A percentile compares a stretch with the other conserved stretches of the same genome.
These are phyloP conservation scores for Pelusios castaneus DNA, from an alignment of 2,113 vertebrate species.

Conservation along the genomic window DNA sequence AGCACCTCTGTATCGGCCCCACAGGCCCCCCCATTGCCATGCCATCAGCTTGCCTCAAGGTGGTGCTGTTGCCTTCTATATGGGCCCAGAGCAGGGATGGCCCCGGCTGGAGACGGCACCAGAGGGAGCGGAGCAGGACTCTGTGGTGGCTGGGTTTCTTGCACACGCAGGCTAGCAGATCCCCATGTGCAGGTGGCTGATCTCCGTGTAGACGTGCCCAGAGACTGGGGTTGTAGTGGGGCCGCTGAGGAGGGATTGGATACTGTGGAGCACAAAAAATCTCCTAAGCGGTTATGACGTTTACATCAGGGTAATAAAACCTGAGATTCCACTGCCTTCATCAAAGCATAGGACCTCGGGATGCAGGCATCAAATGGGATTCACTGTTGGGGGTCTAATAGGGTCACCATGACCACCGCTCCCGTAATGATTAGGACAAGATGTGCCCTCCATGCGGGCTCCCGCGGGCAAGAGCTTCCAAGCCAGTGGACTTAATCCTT, in stretches of 20 bases:
- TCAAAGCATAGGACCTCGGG: neutral
- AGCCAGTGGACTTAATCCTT: neutral
- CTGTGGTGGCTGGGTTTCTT: neutral
- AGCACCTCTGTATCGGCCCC: neutral
- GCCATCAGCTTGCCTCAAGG: neutral
- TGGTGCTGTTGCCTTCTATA: constrained; percentile 9
- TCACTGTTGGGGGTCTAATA: neutral
- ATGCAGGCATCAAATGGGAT: neutral
- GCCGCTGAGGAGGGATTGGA: neutral
- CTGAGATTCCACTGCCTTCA: neutral
- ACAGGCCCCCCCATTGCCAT: neutral
- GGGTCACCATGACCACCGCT: neutral
- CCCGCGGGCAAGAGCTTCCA: neutral
- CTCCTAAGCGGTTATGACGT: neutral
- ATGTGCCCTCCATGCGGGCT: neutral
- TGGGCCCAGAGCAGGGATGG: neutral
- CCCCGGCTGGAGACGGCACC: too few relatives aligned
- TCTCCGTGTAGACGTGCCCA: neutral
- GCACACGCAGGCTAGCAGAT: neutral
- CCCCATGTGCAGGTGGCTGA: neutral
- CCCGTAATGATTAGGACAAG: neutral
- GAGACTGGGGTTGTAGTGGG: neutral
- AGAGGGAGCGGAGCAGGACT: neutral
- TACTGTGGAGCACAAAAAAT: neutral
- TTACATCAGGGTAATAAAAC: neutral